Evolutionary conservation across 2,113 vertebrate genomes (phyloP).

Genomic region (Odobenus rosmarus): DNA sequence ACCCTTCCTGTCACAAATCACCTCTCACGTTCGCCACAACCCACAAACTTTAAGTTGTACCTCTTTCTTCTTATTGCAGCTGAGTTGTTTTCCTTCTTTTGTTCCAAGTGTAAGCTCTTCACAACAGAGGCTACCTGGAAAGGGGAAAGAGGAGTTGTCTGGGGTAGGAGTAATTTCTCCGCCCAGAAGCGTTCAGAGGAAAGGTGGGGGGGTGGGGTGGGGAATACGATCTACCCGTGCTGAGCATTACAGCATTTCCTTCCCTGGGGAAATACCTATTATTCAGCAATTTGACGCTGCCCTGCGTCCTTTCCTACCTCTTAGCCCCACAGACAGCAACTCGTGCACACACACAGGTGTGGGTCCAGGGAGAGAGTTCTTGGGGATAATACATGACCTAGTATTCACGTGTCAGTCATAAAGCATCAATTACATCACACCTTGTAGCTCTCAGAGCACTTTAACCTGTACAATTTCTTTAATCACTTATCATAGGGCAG

Average conservation of each 20-base stretch:
- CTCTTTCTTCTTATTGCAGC: constrained; percentile 35
- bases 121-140: not conserved
- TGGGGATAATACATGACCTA: not conserved
- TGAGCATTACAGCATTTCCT: constrained; percentile 57
- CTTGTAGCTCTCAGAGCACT: not conserved
- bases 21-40: not conserved
- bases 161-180: not conserved
- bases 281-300: not conserved
- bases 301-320: not conserved
- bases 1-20: not conserved
- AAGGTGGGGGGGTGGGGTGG: not conserved
- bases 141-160: not conserved
- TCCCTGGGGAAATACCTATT: constrained; percentile 43
- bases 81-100: not conserved
- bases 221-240: not conserved
- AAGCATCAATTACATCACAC: not conserved
- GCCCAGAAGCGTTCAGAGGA: constrained; percentile 45
- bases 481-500: not conserved
- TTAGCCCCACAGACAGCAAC: not conserved
- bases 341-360: not conserved
- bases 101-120: not conserved
- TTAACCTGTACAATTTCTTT: constrained; percentile 4
- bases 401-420: not conserved
- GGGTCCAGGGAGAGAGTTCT: not conserved
- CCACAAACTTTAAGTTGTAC: not conserved